phyloP scores from a whole-genome alignment of 92 coral and sea anemone genomes.

The Umimayanthus chanpuru region DNA sequence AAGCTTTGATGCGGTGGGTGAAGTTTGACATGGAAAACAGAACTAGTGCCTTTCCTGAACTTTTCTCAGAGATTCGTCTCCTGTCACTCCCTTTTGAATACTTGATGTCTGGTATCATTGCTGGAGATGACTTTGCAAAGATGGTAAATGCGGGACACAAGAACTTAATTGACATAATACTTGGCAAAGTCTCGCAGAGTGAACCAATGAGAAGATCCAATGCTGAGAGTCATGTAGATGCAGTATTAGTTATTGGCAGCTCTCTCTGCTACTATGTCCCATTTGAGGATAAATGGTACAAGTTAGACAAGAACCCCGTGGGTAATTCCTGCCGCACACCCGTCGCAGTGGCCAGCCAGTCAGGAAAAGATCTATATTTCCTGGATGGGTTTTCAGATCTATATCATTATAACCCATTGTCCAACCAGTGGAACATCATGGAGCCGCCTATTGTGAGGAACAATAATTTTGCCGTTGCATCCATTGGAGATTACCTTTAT shows the following conservation, averaged over 20 bases:
- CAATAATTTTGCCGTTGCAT: slow-evolving; percentile 31
- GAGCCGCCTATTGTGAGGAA: slow-evolving; percentile 14
- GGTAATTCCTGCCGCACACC: slow-evolving; percentile 11
- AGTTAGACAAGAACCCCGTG: slow-evolving; percentile 4
- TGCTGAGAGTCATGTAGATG: slow-evolving; percentile 18
- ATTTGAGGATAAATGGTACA: slow-evolving; percentile 40
- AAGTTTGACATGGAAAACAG: slow-evolving; percentile 37
- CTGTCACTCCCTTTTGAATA: slow-evolving; percentile 39
- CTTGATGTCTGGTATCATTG: slow-evolving; percentile 1
- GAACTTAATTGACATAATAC: slow-evolving; percentile 16
- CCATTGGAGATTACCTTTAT: slow-evolving; percentile 26
- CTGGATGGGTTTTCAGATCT: slow-evolving; percentile 32
- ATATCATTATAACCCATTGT: slow-evolving; percentile 10
- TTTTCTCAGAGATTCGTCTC: slow-evolving; percentile 37
- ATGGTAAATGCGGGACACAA: slow-evolving; percentile 35
- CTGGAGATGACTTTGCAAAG: slow-evolving; percentile 40
- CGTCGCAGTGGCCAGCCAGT: slow-evolving; percentile 25
- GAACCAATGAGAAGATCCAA: slow-evolving; percentile 41
- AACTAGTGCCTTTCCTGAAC: slow-evolving; percentile 21
- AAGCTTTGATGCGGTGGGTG: slow-evolving; percentile 34
- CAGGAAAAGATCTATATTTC: slow-evolving; percentile 38
- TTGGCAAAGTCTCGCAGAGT: slow-evolving; percentile 21
- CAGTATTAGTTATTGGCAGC: slow-evolving; percentile 6
- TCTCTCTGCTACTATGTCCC: slow-evolving; percentile 21
- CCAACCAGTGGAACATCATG: slow-evolving; percentile 13